Evolutionary conservation across 2,113 vertebrate genomes (phyloP), one percentile per base, ranked within the genome.

Genomic region (Anguilla rostrata): DNA sequence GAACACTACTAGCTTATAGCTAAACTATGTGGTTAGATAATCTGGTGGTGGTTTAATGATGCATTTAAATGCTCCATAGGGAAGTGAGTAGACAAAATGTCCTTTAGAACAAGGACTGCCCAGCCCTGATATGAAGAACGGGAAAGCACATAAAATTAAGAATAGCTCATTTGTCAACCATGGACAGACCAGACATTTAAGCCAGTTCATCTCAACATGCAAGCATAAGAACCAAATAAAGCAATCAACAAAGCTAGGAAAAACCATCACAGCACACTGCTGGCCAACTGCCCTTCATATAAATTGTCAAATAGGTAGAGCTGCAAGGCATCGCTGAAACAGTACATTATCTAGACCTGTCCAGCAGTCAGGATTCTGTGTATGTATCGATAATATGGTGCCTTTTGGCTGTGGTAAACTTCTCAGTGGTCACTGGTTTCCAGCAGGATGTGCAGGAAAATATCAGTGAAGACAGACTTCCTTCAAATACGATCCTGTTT

Each of bases 241-340:
- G 56, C 39, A 22, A 84, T 84, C 34, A 66, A 53, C 34, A 56
- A 66, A 84, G 82, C 53, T 82, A 15, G 26, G 46, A 56, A 83
- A 57, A 83, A 83, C 26, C 29, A 20, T 78, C 41, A 49, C 41
- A 82, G 81, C 29, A n/a, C 82, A 34, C 22, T 39, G 26, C 82
- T 18, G 43, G 40, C 16, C 39, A 56, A 29, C 15, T 40, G 41
- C 34, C 15, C 81, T 82, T 82, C 3, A n/a, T 29, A 82, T 9
- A 29, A 81, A 18, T 40, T 18, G 34, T 8, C 39, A n/a, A n/a
- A n/a, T 26, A 29, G 2, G 81, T 6, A 81, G 11, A 81, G 79
- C 39, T 60, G 57, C 12, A 2, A 60, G 2, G 57, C 14, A 60
- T 60, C 57, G 1, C 18, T 20, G 57, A 60, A 14, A 60, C 4